Base-by-base conservation (phyloP, 2,888 invertebrate species). In the Acrobeloides nanus region DNA sequence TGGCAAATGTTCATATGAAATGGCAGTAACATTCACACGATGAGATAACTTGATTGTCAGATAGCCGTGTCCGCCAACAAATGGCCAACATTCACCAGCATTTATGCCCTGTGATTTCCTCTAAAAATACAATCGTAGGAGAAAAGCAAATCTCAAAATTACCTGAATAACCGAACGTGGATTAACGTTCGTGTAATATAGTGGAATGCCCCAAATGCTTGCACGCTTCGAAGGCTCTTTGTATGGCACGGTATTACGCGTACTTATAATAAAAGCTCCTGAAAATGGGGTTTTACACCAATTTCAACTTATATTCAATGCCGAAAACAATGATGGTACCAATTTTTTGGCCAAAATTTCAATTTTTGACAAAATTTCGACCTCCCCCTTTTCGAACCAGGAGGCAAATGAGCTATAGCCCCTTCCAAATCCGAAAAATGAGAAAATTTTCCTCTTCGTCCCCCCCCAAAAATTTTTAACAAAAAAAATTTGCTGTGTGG, bases 1-100 rank as follows among this genome's bases (percentile, higher is more conserved):
- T 12, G 89, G 85, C 72, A 89, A 86, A 76, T 95, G 93, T 74
- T 95, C 93, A 65, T 92, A 62, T 0, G 89, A 86, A 75, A 95
- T 88, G 0, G 86, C 85, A 2, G 82, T 81, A 7, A 86, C 78
- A 45, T 76, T 80, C 51, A 92, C 82, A 26, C 80, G 75, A 12
- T 38, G 51, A 0, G 64, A 61, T 25, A 92, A 80, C 68, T 86
- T 83, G 8, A 93, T 81, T 33, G 90, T 84, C 75, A 84, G 75
- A 72, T 83, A 85, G 0, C 90, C 92, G 27, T 48, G 47, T 1
- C 51, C 55, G 8, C 57, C 61, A 38, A 62, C 85, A 78, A 95
- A 93, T 33, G 93, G 87, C 92, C 93, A 95, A 77, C 95, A 95
- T 74, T 89, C 84, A 12, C 93, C 93, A 24, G 78, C 76, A 32